Base-by-base conservation (phyloP, 2,888 invertebrate species). In the Pandemis cinnamomeana region DNA sequence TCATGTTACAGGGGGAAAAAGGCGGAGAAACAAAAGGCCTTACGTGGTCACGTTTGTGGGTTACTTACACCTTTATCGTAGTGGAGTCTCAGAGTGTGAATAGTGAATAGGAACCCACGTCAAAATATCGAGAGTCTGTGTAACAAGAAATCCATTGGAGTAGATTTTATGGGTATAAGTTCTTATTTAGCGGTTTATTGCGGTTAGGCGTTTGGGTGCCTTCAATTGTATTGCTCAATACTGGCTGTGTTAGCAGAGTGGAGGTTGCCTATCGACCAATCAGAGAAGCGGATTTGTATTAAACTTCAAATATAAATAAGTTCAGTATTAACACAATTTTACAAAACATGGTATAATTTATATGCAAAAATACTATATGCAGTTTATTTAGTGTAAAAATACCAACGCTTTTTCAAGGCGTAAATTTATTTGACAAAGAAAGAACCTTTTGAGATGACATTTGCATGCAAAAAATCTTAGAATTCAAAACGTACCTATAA, bases 111-210 rank as follows among this genome's bases (percentile, higher is more conserved):
- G 41, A 15, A 72, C 72, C 72, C 72, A 55, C 42, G 53, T 72
- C 72, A 72, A 72, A 72, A 68, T 68, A 68, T 67, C 62, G 67
- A 61, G 71, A 46, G 67, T 15, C 8, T 41, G n/a, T 51, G 71
- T 60, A 67, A 64, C 7, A 46, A 67, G 53, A 53, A 41, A 67
- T 72, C 60, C 71, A 67, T 67, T 67, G 67, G 27, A 61, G 53
- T 44, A n/a, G 60, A 67, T 67, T 67, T 61, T 61, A 55, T 71
- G 51, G 60, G 20, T 10, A 6, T 6, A 46, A 68, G 66, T 48
- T 67, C 60, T 60, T 71, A 20, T 58, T 66, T 36, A 66, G 15
- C n/a, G 36, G n/a, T 27, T 66, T 66, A 61, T 61, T 66, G 48
- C 27, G 7, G 63, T 20, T 62, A 64, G 13, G 27, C 5, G 15